Conservation (phyloP, 2,888 invertebrate species). For the Petrophora chlorosata region DNA sequence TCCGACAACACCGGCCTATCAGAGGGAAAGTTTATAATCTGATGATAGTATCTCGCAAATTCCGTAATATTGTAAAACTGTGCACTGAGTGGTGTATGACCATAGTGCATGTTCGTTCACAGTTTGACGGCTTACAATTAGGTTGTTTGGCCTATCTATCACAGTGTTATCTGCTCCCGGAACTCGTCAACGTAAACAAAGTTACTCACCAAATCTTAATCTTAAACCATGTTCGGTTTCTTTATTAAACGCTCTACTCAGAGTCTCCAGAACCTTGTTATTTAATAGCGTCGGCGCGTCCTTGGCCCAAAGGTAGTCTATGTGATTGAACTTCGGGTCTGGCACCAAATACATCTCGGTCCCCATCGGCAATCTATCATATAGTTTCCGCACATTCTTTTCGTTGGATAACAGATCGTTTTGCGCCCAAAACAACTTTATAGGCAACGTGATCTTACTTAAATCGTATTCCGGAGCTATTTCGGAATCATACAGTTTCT, state of each 20-base stretch:
- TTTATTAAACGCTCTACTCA: constrained; percentile 34
- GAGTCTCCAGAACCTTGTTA: constrained; percentile 66
- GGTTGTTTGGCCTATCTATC: constrained; percentile 10
- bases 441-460: constrained; percentile 82
- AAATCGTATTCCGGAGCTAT: constrained; percentile 86
- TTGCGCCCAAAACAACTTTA: constrained; percentile 86
- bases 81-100: no score
- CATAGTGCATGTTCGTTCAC: no score
- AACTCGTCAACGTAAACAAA: constrained; percentile 10
- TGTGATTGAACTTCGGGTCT: constrained; percentile 86
- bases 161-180: constrained; percentile 22
- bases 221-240: neutral
- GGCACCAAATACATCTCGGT: constrained; percentile 83
- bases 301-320: constrained; percentile 88
- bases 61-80: no score
- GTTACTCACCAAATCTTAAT: constrained; percentile 17
- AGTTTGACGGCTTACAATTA: no score
- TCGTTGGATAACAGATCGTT: constrained; percentile 89
- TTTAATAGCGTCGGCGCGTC: constrained; percentile 85
- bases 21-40: no score
- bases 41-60: no score
- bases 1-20: no score
- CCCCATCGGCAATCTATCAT: constrained; percentile 68
- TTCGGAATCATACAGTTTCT: constrained; percentile 78
- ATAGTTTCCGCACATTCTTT: constrained; percentile 82